phyloP scores from a whole-genome alignment of 2,888 invertebrate genomes.

The Ligdia adustata region DNA sequence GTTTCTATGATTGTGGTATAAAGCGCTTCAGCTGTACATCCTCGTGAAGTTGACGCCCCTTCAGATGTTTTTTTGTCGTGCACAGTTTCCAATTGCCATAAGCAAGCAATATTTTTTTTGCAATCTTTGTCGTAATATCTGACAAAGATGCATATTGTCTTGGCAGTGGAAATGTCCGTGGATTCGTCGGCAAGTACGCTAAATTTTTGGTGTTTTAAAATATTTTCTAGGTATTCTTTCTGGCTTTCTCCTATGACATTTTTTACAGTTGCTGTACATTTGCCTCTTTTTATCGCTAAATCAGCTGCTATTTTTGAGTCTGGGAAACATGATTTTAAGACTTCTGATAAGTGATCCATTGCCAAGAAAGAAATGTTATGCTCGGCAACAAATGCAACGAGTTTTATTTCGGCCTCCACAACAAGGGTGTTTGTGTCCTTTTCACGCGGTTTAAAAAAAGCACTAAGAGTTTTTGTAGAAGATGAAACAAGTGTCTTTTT shows the following conservation, averaged over 20 bases:
- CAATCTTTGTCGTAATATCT: conserved; percentile 11
- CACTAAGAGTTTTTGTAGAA: neutral
- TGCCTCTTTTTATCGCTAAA: conserved; percentile 5
- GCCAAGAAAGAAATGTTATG: conserved; percentile 21
- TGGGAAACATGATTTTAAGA: conserved; percentile 15
- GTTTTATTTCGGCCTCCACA: conserved; percentile 16
- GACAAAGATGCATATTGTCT: conserved; percentile 12
- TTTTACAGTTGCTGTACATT: conserved; percentile 10
- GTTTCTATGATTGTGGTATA: neutral
- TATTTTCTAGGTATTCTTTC: conserved; percentile 8
- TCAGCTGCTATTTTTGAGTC: conserved; percentile 17
- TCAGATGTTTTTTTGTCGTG: neutral
- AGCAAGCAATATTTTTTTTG: conserved; percentile 3
- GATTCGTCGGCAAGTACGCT: conserved; percentile 17
- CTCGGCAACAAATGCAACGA: conserved; percentile 25
- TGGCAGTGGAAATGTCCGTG: conserved; percentile 11
- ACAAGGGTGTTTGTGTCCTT: conserved; percentile 3
- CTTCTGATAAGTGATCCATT: conserved; percentile 24
- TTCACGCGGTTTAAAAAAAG: neutral
- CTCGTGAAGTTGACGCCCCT: conserved; percentile 1
- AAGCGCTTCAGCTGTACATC: conserved; percentile 4
- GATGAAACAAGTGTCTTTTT: neutral
- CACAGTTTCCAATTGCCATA: conserved; percentile 3
- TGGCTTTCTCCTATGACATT: conserved; percentile 12
- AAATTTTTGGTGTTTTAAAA: conserved; percentile 15